phyloP scores from a whole-genome alignment of 2,797 vertebrate species.

The Eulemur albifrons region DNA sequence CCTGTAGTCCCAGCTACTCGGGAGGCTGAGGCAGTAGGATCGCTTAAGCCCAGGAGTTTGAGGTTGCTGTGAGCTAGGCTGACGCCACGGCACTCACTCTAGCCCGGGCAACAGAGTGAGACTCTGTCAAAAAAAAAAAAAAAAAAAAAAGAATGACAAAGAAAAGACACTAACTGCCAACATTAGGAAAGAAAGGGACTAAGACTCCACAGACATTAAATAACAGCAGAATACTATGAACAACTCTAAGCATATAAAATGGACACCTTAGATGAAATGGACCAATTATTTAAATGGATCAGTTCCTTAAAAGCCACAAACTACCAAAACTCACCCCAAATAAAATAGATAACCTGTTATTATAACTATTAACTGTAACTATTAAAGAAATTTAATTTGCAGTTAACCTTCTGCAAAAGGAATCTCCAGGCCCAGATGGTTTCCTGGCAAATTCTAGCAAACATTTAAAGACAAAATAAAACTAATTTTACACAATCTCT shows the following conservation, averaged over 20 bases:
- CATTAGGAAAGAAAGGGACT: not conserved
- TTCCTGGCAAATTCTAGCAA: slow-evolving; percentile 25
- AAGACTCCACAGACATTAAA: not conserved
- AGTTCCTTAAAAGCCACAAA: slow-evolving; percentile 2
- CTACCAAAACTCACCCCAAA: not conserved
- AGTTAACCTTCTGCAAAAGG: not conserved
- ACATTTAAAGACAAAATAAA: slow-evolving; percentile 52
- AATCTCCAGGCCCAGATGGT: slow-evolving; percentile 7
- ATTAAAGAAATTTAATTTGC: slow-evolving; percentile 14
- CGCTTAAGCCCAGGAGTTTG: too few relatives aligned
- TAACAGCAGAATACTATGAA: not conserved
- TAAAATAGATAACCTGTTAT: not conserved
- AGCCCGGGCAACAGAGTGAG: too few relatives aligned
- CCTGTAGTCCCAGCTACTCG: too few relatives aligned
- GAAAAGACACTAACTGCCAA: not conserved
- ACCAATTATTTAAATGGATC: not conserved
- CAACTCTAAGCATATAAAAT: not conserved
- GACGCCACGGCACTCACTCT: too few relatives aligned
- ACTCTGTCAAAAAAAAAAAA: too few relatives aligned
- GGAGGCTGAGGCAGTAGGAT: too few relatives aligned
- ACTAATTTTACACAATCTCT: not conserved
- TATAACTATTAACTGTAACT: not conserved
- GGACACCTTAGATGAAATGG: not conserved
- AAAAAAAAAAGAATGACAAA: not conserved
- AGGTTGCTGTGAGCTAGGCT: too few relatives aligned